phyloP scores from a whole-genome alignment of 1,140 invertebrate genomes.

The Uloborus diversus region DNA sequence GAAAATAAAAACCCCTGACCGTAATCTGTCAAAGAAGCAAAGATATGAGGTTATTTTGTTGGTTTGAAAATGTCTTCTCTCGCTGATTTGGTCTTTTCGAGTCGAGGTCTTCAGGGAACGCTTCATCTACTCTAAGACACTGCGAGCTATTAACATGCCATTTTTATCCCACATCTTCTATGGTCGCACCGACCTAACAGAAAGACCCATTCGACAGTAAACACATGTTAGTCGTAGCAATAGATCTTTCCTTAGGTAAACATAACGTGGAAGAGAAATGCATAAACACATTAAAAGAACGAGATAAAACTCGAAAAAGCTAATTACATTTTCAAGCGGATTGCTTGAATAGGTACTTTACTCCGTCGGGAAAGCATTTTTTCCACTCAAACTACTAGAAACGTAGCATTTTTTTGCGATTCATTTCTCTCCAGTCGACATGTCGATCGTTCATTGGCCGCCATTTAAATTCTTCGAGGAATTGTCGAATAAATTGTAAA shows the following conservation, averaged over 20 bases:
- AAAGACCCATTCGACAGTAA: slow-evolving; percentile 28
- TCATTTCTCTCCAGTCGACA: no score
- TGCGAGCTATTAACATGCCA: slow-evolving; percentile 26
- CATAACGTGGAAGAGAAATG: background rate
- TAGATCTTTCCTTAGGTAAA: slow-evolving; percentile 12
- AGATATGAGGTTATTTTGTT: slow-evolving; percentile 1
- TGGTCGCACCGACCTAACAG: slow-evolving; percentile 1
- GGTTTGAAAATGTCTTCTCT: slow-evolving; percentile 1
- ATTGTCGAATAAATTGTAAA: no score
- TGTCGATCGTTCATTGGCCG: no score
- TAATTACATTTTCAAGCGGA: no score
- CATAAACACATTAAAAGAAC: slow-evolving; percentile 1
- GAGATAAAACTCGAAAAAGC: background rate
- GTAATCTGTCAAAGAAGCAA: background rate
- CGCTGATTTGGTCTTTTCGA: slow-evolving; percentile 4
- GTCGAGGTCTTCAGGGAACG: background rate
- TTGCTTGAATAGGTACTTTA: no score
- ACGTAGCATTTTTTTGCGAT: no score
- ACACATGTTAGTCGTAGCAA: slow-evolving; percentile 27
- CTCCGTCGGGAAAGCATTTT: no score
- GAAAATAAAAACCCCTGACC: slow-evolving; percentile 9
- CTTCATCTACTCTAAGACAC: slow-evolving; percentile 1
- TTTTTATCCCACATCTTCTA: slow-evolving; percentile 22
- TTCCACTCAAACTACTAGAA: no score
- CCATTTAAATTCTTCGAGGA: no score